Evolutionary conservation across 2,113 vertebrate genomes (phyloP).

Genomic region (Microcebus ravelobensis): DNA sequence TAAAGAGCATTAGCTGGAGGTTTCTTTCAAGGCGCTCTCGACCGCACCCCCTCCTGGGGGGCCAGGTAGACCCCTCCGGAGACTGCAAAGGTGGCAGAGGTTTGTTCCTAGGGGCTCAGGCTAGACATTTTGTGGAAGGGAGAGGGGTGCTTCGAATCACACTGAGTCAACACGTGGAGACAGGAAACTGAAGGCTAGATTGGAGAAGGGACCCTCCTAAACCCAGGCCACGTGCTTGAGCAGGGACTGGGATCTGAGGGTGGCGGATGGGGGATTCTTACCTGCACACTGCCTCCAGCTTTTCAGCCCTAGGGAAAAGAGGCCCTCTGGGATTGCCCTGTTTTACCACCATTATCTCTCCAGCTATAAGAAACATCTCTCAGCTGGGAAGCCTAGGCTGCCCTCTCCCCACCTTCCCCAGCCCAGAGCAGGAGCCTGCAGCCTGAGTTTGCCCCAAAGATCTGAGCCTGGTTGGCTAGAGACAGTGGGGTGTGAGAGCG

Average conservation of each 20-base stretch:
- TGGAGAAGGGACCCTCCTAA: not conserved
- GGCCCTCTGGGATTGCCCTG: not conserved
- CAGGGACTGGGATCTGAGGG: not conserved
- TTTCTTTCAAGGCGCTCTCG: constrained; percentile 80
- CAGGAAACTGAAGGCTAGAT: not conserved
- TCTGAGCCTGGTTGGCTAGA: not conserved
- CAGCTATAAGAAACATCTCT: not conserved
- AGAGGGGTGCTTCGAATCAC: not conserved
- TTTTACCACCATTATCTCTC: not conserved
- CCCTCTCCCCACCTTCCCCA: no score
- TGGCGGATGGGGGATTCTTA: fast-evolving
- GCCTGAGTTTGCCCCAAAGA: not conserved
- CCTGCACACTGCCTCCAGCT: fast-evolving
- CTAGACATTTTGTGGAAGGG: not conserved
- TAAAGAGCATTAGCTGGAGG: constrained; percentile 89
- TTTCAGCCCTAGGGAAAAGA: not conserved
- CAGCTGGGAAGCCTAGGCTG: not conserved
- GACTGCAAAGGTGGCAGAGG: not conserved
- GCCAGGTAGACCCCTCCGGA: constrained; percentile 14
- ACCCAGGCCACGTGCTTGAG: not conserved
- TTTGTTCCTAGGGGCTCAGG: not conserved
- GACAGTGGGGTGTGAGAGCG: not conserved
- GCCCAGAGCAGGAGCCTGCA: not conserved
- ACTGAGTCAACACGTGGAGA: not conserved
- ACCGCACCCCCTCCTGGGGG: constrained; percentile 9